Conservation (phyloP, 2,797 vertebrate species). For the Hoplostethus atlanticus region DNA sequence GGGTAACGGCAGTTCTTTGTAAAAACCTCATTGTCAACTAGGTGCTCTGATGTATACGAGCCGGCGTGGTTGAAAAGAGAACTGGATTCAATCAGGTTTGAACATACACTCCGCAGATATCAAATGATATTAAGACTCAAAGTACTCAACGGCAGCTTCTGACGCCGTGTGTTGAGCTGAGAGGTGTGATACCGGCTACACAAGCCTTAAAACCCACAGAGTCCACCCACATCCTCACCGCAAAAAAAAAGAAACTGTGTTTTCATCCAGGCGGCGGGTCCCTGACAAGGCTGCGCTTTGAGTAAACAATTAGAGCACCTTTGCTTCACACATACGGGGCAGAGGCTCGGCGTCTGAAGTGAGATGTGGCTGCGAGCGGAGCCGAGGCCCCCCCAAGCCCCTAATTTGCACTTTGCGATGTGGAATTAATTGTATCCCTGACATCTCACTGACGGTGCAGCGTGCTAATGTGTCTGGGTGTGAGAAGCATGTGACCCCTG, state of each 20-base stretch:
- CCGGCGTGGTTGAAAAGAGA: not conserved
- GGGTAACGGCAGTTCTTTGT: not conserved
- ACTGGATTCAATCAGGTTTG: not conserved
- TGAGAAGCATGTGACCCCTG: not conserved
- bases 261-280: not conserved
- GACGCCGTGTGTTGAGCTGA: not conserved
- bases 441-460: constrained; percentile 41
- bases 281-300: too few relatives aligned
- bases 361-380: constrained; percentile 14
- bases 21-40: not conserved
- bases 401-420: constrained; percentile 51
- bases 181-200: not conserved
- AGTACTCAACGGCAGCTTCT: not conserved
- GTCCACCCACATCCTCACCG: too few relatives aligned
- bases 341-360: constrained; percentile 19
- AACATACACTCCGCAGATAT: constrained; percentile 1
- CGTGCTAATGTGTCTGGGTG: constrained; percentile 38
- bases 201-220: not conserved
- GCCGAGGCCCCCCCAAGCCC: constrained; percentile 1
- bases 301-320: not conserved
- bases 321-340: not conserved
- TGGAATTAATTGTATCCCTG: constrained; percentile 61
- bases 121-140: not conserved
- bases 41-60: not conserved
- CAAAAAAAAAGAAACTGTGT: not conserved